A percentile compares a stretch with the other conserved stretches of the same genome.
These are phyloP conservation scores for Pelecanoides urinatrix DNA, from an alignment of 2,113 vertebrate species.

Conservation along the genomic window DNA sequence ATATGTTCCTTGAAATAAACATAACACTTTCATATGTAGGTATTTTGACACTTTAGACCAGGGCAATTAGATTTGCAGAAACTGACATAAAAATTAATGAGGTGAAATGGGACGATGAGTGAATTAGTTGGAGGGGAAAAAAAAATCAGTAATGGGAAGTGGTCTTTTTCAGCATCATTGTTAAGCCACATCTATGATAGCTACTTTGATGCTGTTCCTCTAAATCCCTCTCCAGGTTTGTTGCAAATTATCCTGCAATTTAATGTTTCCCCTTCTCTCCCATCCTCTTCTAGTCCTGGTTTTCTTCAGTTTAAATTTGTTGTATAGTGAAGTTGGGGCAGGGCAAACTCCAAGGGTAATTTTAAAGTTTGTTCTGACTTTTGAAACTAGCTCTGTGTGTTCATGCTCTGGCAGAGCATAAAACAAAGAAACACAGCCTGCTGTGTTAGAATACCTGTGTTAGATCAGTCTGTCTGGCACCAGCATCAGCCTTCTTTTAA, in stretches of 20 bases:
- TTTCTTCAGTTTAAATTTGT: not conserved
- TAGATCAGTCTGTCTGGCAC: not conserved
- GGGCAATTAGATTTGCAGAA: not conserved
- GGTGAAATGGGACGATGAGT: not conserved
- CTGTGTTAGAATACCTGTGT: not conserved
- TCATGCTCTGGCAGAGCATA: not conserved
- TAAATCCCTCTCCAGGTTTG: not conserved
- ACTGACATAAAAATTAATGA: not conserved
- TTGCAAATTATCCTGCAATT: not conserved
- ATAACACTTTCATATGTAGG: not conserved
- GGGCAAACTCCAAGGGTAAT: not conserved
- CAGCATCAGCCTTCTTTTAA: not conserved
- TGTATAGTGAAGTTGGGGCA: not conserved
- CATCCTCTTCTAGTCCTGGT: not conserved
- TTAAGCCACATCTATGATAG: not conserved
- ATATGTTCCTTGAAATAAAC: not conserved
- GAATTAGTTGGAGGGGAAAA: not conserved
- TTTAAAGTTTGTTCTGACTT: not conserved
- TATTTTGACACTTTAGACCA: not conserved
- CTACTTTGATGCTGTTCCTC: not conserved
- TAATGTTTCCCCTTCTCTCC: not conserved
- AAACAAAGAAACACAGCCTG: not conserved
- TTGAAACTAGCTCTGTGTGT: not conserved
- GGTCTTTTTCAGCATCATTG: not conserved
- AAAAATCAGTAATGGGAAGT: not conserved